These are phyloP conservation scores for Pardalotus punctatus DNA, from an alignment of 2,113 vertebrate species.

Conservation along the genomic window DNA sequence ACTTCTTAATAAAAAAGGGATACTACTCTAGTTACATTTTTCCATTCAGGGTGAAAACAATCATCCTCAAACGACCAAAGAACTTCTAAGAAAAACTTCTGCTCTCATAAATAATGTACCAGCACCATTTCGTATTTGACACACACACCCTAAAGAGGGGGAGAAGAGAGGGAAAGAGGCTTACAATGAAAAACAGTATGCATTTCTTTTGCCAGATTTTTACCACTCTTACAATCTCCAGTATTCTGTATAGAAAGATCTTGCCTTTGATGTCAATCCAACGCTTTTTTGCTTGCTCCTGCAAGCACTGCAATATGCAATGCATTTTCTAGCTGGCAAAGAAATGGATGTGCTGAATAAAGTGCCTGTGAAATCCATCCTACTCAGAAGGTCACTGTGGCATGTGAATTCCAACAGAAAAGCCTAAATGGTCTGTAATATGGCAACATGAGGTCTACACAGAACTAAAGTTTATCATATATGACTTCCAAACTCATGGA, in stretches of 20 bases:
- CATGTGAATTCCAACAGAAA: background rate
- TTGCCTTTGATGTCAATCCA: constrained; percentile 59
- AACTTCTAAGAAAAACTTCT: background rate
- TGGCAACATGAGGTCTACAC: background rate
- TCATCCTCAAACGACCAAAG: background rate
- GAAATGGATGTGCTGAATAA: background rate
- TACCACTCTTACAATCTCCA: constrained; percentile 39
- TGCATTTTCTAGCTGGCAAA: constrained; percentile 28
- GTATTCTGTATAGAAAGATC: background rate
- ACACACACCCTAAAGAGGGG: background rate
- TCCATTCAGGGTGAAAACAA: background rate
- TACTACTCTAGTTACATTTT: background rate
- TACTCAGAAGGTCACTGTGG: background rate
- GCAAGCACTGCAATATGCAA: background rate
- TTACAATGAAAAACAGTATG: constrained; percentile 10
- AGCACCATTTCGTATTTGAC: background rate
- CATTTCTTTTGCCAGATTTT: constrained; percentile 25
- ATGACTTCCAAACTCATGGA: background rate
- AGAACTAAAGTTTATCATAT: background rate
- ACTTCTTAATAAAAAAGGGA: background rate
- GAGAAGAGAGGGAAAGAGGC: background rate
- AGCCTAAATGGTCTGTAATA: background rate
- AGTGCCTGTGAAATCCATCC: background rate
- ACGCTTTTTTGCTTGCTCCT: constrained; percentile 31
- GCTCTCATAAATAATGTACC: background rate